These are phyloP conservation scores for Protophormia terraenovae DNA, from an alignment of 2,888 invertebrate species.

Conservation along the genomic window DNA sequence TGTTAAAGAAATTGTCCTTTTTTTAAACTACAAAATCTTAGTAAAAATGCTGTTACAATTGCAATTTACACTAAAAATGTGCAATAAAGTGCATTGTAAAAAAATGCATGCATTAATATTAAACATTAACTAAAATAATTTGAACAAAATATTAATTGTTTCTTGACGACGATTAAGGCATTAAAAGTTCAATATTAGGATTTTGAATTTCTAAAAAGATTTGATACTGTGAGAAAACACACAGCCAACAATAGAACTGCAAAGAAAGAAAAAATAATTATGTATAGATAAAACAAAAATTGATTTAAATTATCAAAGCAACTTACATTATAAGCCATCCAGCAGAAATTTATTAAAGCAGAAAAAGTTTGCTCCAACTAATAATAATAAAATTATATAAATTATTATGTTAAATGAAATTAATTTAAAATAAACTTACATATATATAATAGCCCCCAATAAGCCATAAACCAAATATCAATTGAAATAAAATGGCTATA, in stretches of 20 bases:
- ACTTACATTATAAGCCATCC: slow-evolving; percentile 94
- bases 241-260: slow-evolving; percentile 93
- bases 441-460: slow-evolving; percentile 95
- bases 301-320: background rate
- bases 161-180: slow-evolving; percentile 72
- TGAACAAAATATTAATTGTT: background rate
- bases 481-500: slow-evolving; percentile 87
- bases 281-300: background rate
- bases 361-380: slow-evolving; percentile 91
- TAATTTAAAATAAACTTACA: slow-evolving; percentile 85
- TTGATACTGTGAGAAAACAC: slow-evolving; percentile 92
- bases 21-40: background rate
- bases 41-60: background rate
- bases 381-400: slow-evolving; percentile 6
- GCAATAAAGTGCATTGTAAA: background rate
- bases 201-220: slow-evolving; percentile 90
- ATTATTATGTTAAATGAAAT: background rate
- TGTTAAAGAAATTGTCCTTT: slow-evolving; percentile 19
- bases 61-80: background rate
- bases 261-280: slow-evolving; percentile 32
- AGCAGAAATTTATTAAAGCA: slow-evolving; percentile 88
- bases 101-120: slow-evolving; percentile 25
- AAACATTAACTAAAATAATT: slow-evolving; percentile 29
- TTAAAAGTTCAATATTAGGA: slow-evolving; percentile 90
- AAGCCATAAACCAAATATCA: slow-evolving; percentile 91